Evolutionary conservation across 2,888 invertebrate species (phyloP).

Genomic region (Trichogramma dendrolimi): DNA sequence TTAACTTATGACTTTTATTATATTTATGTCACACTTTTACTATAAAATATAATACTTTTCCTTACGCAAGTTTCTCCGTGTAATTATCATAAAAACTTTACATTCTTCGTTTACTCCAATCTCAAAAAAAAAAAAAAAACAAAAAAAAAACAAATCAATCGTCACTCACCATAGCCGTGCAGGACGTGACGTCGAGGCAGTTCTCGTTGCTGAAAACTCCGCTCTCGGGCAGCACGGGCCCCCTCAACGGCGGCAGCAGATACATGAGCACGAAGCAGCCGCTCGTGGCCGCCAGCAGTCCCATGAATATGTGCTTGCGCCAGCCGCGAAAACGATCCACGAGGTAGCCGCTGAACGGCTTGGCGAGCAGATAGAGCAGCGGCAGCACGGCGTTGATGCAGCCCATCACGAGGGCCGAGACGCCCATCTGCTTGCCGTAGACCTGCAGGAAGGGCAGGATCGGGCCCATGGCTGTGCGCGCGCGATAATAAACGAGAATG

Average conservation of each 20-base stretch:
- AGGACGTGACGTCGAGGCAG: conserved; percentile 16
- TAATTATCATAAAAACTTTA: background rate
- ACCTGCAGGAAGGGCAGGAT: conserved; percentile 75
- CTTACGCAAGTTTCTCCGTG: background rate
- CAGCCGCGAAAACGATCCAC: conserved; percentile 69
- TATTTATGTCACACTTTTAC: no score
- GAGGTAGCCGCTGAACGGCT: conserved; percentile 71
- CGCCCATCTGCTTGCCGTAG: conserved; percentile 73
- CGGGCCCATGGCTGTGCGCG: conserved; percentile 79
- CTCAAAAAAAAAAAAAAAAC: background rate
- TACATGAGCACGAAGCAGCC: conserved; percentile 67
- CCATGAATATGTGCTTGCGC: conserved; percentile 70
- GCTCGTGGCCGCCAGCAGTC: conserved; percentile 63
- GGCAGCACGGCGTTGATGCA: conserved; percentile 71
- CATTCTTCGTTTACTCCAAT: no score
- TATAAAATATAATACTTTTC: background rate
- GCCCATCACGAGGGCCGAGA: conserved; percentile 74
- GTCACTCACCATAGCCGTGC: conserved; percentile 9
- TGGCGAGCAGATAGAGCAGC: conserved; percentile 71
- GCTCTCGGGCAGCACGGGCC: conserved; percentile 30
- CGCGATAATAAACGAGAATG: conserved; percentile 11
- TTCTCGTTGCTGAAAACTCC: conserved; percentile 32
- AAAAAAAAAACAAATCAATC: background rate
- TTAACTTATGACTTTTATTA: no score
- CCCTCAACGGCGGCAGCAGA: conserved; percentile 57